A percentile compares a stretch with the other conserved stretches of the same genome.
Conservation (phyloP, 2,888 invertebrate genomes). For the Onthophagus sagittarius region DNA sequence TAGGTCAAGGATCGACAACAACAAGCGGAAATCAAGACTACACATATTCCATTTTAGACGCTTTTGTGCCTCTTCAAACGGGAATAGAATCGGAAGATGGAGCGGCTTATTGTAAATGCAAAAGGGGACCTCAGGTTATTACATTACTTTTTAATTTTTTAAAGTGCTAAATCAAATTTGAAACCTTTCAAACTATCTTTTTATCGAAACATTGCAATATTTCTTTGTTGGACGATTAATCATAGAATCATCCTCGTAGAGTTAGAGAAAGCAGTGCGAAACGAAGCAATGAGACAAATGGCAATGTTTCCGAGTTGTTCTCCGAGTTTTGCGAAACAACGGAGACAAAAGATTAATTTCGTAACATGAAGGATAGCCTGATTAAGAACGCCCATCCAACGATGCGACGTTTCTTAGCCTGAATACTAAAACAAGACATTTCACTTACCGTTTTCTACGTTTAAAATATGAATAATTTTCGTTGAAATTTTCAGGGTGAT, state of each 20-base stretch:
- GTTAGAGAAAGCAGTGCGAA: too few relatives aligned
- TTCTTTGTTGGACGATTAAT: not conserved
- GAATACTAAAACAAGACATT: too few relatives aligned
- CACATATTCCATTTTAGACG: conserved; percentile 56
- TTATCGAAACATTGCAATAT: not conserved
- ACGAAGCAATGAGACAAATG: not conserved
- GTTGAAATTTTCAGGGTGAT: conserved; percentile 51
- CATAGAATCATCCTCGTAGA: not conserved
- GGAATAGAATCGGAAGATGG: conserved; percentile 45
- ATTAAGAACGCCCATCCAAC: not conserved
- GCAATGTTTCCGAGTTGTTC: not conserved
- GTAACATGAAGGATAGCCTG: not conserved
- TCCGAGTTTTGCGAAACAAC: not conserved
- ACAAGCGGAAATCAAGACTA: conserved; percentile 46
- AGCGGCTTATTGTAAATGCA: conserved; percentile 57
- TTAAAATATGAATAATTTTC: not conserved
- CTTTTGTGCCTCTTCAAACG: conserved; percentile 56
- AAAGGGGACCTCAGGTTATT: conserved; percentile 62
- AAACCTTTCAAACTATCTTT: too few relatives aligned
- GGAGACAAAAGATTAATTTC: not conserved
- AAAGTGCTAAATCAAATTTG: too few relatives aligned
- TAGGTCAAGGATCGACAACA: conserved; percentile 21
- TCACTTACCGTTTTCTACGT: too few relatives aligned
- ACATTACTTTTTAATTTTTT: too few relatives aligned
- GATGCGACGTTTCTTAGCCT: not conserved